Conservation (phyloP, 2,888 invertebrate genomes). For the Lepidochrysops patricia region DNA sequence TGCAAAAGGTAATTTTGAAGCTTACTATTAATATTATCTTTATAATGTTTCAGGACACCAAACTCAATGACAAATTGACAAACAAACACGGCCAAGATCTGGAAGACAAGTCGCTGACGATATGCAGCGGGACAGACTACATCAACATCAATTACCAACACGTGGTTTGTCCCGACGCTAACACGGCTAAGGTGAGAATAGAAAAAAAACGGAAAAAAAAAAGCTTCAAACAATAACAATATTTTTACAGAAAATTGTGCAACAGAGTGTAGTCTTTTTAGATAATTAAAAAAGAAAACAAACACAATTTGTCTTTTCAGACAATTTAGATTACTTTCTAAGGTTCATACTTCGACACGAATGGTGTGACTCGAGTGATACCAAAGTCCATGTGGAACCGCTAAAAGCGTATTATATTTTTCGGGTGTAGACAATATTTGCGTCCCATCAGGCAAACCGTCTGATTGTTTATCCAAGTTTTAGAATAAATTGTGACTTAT, state of each 20-base stretch:
- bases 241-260: background rate
- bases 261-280: too few species aligned
- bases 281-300: too few species aligned
- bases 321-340: too few species aligned
- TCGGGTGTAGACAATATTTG: too few species aligned
- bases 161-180: conserved; percentile 94
- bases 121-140: conserved; percentile 98
- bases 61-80: conserved; percentile 82
- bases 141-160: conserved; percentile 99
- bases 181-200: conserved; percentile 88
- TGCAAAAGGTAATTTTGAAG: too few species aligned
- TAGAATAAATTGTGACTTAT: background rate
- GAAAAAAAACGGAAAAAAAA: background rate
- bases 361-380: too few species aligned
- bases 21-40: background rate
- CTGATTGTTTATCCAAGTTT: conserved; percentile 1
- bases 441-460: background rate
- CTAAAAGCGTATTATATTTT: too few species aligned
- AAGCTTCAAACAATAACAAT: too few species aligned
- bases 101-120: conserved; percentile 95
- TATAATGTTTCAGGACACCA: conserved; percentile 79
- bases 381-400: too few species aligned
- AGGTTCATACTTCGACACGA: too few species aligned
- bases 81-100: conserved; percentile 87
- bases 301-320: too few species aligned